phyloP scores from a whole-genome alignment of 2,797 vertebrate species.

The Somateria mollissima region DNA sequence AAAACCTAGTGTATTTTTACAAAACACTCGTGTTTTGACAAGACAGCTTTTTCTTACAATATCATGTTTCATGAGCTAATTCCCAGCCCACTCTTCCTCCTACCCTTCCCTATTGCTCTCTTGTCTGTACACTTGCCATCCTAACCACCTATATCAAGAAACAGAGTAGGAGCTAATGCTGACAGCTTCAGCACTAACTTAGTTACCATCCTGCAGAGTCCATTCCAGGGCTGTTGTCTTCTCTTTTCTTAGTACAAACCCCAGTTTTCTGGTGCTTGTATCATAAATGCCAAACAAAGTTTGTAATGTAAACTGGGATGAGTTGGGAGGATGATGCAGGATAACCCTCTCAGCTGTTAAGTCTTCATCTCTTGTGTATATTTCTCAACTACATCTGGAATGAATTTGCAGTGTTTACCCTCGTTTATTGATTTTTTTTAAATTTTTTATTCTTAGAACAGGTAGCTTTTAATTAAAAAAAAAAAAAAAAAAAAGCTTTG shows the following conservation, averaged over 20 bases:
- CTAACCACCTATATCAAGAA: not conserved
- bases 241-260: accelerated
- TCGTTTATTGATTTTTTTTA: not conserved
- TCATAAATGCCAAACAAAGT: no score
- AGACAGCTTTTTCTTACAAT: not conserved
- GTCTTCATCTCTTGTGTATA: not conserved
- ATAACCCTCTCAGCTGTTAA: not conserved
- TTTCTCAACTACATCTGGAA: not conserved
- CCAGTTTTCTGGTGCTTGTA: not conserved
- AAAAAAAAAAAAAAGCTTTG: not conserved
- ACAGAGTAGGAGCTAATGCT: not conserved
- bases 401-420: not conserved
- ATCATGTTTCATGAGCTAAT: not conserved
- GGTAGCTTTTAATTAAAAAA: no score
- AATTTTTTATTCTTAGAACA: no score
- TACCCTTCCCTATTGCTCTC: not conserved
- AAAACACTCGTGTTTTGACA: not conserved
- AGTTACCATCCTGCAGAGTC: not conserved
- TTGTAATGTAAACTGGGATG: not conserved
- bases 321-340: not conserved
- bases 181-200: accelerated
- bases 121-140: not conserved
- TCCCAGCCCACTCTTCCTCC: not conserved
- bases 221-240: accelerated
- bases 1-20: not conserved